Evolutionary conservation across 1,140 invertebrate species (phyloP), one percentile per base, ranked within the genome.

Genomic region (Antheraea pernyi): DNA sequence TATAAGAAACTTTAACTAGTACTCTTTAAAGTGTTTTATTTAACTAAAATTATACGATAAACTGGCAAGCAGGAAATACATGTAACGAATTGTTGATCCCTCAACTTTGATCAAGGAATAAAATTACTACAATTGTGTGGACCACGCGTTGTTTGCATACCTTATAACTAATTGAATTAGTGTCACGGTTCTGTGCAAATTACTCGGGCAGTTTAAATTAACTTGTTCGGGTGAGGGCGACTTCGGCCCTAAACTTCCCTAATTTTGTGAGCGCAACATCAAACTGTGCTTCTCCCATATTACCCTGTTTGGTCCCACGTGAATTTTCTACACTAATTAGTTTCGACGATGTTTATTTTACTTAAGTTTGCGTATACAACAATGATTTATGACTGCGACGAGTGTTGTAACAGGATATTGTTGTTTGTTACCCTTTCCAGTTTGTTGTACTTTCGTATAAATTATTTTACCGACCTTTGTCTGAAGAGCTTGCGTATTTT

Each of bases 171-270:
- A 91, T 88, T 88, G 84, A 90, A 89, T 91, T 90, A 91, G 86
- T 86, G 86, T 86, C 87, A 89, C 82, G 83, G 83, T 85, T 86
- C 82, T 84, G 84, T 86, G 81, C 84, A 88, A 90, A 90, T 91
- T 85, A 91, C 85, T 88, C 81, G 86, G 83, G 78, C 86, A 91
- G 88, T 91, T 91, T 91, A 91, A 91, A 91, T 91, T 89, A 91
- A 91, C 88, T 90, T 91, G 89, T 90, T 85, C 86, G 80, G 78
- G 83, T 69, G 83, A 83, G 88, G 86, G 84, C 83, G 88, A 88
- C 85, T 86, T 87, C 82, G 81, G 88, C 84, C 89, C 85, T 88
- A 89, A 90, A 91, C 86, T 89, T 91, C 82, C 79, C 84, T 91
- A 91, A 91, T 90, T 90, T 90, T 88, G 89, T 83, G 86, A 88